phyloP scores from a whole-genome alignment of 2,888 invertebrate genomes.

The Sarcophaga subvicina region DNA sequence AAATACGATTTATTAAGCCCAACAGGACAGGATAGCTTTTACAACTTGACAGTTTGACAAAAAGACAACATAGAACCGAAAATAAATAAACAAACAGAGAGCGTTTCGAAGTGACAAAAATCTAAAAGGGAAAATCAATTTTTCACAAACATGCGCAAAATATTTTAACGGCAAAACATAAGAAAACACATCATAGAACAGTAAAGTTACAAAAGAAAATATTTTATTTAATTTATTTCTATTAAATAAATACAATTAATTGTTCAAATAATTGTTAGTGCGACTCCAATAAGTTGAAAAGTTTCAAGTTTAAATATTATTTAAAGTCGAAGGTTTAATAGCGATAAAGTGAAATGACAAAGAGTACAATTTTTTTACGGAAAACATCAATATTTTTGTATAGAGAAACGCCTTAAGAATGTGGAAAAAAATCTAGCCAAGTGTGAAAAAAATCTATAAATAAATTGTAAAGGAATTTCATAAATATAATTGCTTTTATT shows the following conservation, averaged over 20 bases:
- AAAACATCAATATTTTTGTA: conserved; percentile 62
- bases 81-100: conserved; percentile 62
- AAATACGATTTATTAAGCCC: background rate
- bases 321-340: background rate
- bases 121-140: conserved; percentile 65
- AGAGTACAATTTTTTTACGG: conserved; percentile 21
- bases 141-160: conserved; percentile 66
- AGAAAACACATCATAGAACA: conserved; percentile 55
- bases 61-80: conserved; percentile 2
- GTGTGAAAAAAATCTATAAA: conserved; percentile 53
- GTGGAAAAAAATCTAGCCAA: conserved; percentile 41
- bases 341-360: background rate
- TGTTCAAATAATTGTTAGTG: background rate
- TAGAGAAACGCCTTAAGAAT: conserved; percentile 67
- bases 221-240: conserved; percentile 21
- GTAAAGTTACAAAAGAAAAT: conserved; percentile 27
- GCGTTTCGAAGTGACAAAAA: conserved; percentile 42
- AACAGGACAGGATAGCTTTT: background rate
- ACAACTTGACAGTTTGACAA: conserved; percentile 45
- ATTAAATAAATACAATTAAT: conserved; percentile 17
- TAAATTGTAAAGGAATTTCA: conserved; percentile 42
- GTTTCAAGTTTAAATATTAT: background rate
- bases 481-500: background rate
- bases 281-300: background rate
- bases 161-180: conserved; percentile 50